A percentile compares a stretch with the other conserved stretches of the same genome.
phyloP scores from a whole-genome alignment of 2,888 invertebrate genomes.

The Coleophora flavipennella region DNA sequence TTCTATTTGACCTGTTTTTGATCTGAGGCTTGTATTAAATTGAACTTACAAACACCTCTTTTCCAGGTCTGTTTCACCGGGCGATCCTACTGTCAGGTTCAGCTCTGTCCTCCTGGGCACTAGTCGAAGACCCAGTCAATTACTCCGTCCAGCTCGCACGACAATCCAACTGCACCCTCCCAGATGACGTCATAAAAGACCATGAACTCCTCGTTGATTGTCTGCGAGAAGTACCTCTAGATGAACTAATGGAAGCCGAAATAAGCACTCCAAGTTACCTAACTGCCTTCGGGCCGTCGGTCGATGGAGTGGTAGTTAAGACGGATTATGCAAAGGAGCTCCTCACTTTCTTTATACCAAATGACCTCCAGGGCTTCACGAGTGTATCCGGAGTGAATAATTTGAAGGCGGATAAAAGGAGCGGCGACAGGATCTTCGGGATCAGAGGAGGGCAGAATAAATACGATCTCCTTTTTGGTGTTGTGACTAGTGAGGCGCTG shows the following conservation, averaged over 20 bases:
- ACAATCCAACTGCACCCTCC: slow-evolving; percentile 86
- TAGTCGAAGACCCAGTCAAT: slow-evolving; percentile 88
- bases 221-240: slow-evolving; percentile 81
- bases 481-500: slow-evolving; percentile 92
- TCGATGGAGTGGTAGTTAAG: slow-evolving; percentile 94
- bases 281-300: slow-evolving; percentile 93
- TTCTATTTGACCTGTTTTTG: too few relatives aligned
- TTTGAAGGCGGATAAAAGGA: slow-evolving; percentile 74
- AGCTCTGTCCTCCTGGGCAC: slow-evolving; percentile 90
- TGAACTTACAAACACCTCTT: neutral
- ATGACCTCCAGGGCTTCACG: slow-evolving; percentile 76
- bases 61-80: slow-evolving; percentile 87
- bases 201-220: slow-evolving; percentile 91
- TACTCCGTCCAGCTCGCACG: slow-evolving; percentile 87
- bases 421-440: slow-evolving; percentile 74
- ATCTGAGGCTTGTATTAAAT: too few relatives aligned
- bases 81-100: slow-evolving; percentile 91
- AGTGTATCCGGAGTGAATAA: slow-evolving; percentile 73
- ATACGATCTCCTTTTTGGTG: slow-evolving; percentile 92
- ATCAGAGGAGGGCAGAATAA: slow-evolving; percentile 74
- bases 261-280: slow-evolving; percentile 86
- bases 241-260: slow-evolving; percentile 82
- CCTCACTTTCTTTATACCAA: slow-evolving; percentile 79
- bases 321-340: slow-evolving; percentile 88
- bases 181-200: slow-evolving; percentile 85